Evolutionary conservation across 1,140 invertebrate genomes (phyloP).

Genomic region (Danaus plexippus): DNA sequence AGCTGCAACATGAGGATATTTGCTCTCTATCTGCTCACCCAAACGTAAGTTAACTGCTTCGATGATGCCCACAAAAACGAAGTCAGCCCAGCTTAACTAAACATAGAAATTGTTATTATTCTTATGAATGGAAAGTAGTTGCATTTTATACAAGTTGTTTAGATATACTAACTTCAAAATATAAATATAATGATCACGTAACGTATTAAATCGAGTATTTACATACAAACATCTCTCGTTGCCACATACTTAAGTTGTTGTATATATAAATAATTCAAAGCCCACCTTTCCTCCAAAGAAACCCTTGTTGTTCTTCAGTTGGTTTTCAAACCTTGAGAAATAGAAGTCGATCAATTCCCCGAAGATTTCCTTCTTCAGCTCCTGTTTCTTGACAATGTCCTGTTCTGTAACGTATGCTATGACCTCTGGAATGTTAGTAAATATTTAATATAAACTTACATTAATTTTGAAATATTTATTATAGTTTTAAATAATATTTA

Average conservation of each 20-base stretch:
- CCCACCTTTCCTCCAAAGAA: constrained; percentile 53
- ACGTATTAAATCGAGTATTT: too few relatives aligned
- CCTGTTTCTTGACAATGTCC: constrained; percentile 41
- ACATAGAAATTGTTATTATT: constrained; percentile 19
- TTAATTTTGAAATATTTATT: too few relatives aligned
- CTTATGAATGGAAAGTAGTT: neutral
- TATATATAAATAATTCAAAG: neutral
- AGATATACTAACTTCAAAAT: too few relatives aligned
- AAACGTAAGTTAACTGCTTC: constrained; percentile 32
- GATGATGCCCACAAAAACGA: constrained; percentile 50
- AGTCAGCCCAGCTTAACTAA: constrained; percentile 60
- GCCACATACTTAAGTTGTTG: neutral
- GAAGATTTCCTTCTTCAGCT: constrained; percentile 38
- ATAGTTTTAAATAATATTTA: constrained; percentile 23
- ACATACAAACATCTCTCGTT: too few relatives aligned
- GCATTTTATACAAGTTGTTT: neutral
- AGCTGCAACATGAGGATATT: constrained; percentile 42
- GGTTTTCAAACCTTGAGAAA: constrained; percentile 53
- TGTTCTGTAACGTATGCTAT: constrained; percentile 27
- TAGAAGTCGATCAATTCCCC: constrained; percentile 43
- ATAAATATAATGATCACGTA: too few relatives aligned
- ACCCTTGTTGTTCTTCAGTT: constrained; percentile 48
- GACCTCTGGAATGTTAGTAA: constrained; percentile 29
- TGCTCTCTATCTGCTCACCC: constrained; percentile 37
- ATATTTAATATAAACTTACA: neutral